Evolutionary conservation across 2,888 invertebrate species (phyloP), one percentile per base, ranked within the genome.

Genomic region (Octodonta nipae): DNA sequence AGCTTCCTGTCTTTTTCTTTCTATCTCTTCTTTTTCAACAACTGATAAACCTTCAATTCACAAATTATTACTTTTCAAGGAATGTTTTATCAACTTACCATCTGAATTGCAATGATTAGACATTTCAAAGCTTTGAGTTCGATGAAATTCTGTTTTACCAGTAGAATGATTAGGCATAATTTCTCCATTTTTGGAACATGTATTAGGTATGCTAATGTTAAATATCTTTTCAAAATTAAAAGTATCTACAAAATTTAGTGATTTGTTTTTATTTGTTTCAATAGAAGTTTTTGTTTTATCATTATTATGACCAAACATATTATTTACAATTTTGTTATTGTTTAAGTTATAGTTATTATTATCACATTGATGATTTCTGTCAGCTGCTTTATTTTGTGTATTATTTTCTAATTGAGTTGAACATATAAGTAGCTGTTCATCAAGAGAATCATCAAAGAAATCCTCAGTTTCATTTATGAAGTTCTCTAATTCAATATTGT

Each of bases 21-120:
- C 71, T 30, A 77, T 76, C 58, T 75, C 73, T 39, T 71, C 68
- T 20, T 68, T 66, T 13, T 70, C 69, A 46, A 68, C 71, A 50
- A 59, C 58, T 3, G 47, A 33, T 17, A 49, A 30, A 26, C 32
- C 33, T 32, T 11, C 22, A 10, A 11, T 10, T 10, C n/a, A 22
- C 22, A 2, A 22, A 22, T 10, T n/a, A 22, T 22, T n/a, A 20
- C 10, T 4, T 22, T 22, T n/a, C n/a, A n/a, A n/a, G n/a, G n/a
- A n/a, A n/a, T n/a, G 22, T 3, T 4, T 22, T 4, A 22, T 4
- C 4, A 4, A 22, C 2, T 10, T 2, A 10, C 11, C 11, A 22
- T 11, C 11, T 10, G 11, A 4, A n/a, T 3, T 20, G 20, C 4
- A 22, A 10, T 22, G n/a, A 22, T 11, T 22, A 3, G 22, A 22